Base-by-base conservation (phyloP, 1,140 invertebrate species). In the Agraylea sexmaculata region DNA sequence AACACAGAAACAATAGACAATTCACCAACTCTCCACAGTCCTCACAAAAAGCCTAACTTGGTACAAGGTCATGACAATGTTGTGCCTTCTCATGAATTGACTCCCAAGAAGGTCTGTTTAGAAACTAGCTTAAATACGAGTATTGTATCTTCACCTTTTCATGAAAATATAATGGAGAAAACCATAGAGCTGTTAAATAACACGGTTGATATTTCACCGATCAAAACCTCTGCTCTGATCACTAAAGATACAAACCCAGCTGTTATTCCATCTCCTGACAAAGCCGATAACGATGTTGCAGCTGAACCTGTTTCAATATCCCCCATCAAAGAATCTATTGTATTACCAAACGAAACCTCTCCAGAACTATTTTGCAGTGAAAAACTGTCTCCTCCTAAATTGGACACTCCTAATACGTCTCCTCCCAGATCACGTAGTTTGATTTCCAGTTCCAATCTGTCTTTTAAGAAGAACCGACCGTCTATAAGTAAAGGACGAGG, bases 131-230 rank as follows among this genome's bases (percentile, higher is more conserved):
- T 13, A 3, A 37, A 22, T 37, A 28, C 22, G 30, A 38, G 21
- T 23, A 49, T 49, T 12, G 4, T 49, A 11, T 45, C 43, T 4
- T 62, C 60, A 6, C 60, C 60, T 5, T 43, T 52, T 28, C 52
- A 46, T 16, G 45, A 47, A 4, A 62, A 69, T 42, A 61, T 62
- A 10, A 58, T 58, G 25, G 57, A 64, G 32, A 60, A 64, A 49
- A 69, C 65, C 48, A 50, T 56, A 43, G 69, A 72, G 51, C 62
- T 73, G 23, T 51, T 71, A 10, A 64, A 69, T 52, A 64, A 62
- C 33, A 73, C 69, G 8, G 42, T 60, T 17, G 64, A 72, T 52
- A 70, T 73, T 52, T 73, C 70, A 0, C 70, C 70, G 2, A 73
- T 73, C 40, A 63, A 64, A 55, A 53, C 48, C 2, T 45, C 62